phyloP scores from a whole-genome alignment of 2,113 vertebrate genomes.

The Athene cunicularia region DNA sequence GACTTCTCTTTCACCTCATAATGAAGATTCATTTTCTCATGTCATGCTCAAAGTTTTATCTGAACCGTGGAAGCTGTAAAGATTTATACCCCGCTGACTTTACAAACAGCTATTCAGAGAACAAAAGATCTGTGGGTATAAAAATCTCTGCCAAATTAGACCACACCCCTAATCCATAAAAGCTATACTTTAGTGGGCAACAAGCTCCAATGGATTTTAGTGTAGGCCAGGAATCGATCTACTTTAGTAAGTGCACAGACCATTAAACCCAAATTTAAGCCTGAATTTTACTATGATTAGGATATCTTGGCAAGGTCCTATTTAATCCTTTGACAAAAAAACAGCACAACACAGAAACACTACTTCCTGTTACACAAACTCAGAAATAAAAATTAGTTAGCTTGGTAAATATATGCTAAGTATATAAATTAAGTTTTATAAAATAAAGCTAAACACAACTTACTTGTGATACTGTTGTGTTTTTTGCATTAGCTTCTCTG shows the following conservation, averaged over 20 bases:
- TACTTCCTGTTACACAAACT: neutral
- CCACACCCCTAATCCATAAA: neutral
- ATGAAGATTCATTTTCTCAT: neutral
- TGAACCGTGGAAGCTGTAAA: neutral
- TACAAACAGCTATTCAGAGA: neutral
- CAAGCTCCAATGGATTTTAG: neutral
- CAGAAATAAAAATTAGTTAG: neutral
- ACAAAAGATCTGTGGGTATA: neutral
- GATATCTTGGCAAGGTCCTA: neutral
- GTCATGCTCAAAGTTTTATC: neutral
- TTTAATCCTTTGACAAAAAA: neutral
- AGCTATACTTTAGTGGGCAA: neutral
- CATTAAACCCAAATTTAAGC: neutral
- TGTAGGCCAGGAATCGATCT: neutral
- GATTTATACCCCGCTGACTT: neutral
- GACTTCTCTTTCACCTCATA: neutral
- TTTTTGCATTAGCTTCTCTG: slow-evolving; percentile 93
- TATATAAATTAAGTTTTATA: neutral
- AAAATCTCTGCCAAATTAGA: neutral
- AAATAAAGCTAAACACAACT: slow-evolving; percentile 25
- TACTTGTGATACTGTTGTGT: slow-evolving; percentile 95
- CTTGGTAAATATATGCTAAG: too few species aligned
- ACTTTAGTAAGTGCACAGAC: neutral
- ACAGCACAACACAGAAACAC: neutral
- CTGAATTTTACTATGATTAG: neutral